Conservation (phyloP, 2,888 invertebrate species). For the Heliconius ismenius region DNA sequence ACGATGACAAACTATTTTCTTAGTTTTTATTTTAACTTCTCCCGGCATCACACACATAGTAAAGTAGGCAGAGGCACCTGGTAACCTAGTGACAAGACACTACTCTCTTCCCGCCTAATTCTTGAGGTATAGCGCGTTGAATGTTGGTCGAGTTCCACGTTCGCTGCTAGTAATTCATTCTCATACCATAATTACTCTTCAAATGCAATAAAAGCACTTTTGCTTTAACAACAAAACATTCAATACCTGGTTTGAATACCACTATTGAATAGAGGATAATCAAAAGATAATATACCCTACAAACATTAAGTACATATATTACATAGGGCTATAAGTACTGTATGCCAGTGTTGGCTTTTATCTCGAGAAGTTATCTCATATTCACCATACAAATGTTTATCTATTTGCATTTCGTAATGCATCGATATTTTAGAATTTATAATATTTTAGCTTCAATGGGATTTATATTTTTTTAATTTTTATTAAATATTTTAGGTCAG, state of each 20-base stretch:
- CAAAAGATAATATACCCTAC: background rate
- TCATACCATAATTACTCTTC: background rate
- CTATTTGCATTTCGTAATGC: background rate
- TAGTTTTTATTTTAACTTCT: too few species aligned
- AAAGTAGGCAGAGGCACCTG: too few species aligned
- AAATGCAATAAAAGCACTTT: background rate
- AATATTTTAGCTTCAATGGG: background rate
- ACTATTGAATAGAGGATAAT: background rate
- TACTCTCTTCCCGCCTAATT: too few species aligned
- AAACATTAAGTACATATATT: background rate
- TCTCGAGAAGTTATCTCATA: background rate
- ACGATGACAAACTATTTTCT: too few species aligned
- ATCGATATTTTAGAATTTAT: too few species aligned
- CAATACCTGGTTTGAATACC: background rate
- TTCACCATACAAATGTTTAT: background rate
- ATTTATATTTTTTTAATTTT: background rate
- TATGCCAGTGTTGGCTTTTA: background rate
- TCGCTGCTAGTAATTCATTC: too few species aligned
- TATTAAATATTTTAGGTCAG: background rate
- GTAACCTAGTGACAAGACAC: too few species aligned
- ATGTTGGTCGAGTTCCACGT: too few species aligned
- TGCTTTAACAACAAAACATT: background rate
- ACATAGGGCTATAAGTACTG: background rate
- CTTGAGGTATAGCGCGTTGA: too few species aligned
- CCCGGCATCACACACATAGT: too few species aligned